Percentiles rank a stretch among this genome's conserved stretches.
Evolutionary conservation across 2,888 invertebrate genomes (phyloP).

Genomic region (Andrena haemorrhoa): DNA sequence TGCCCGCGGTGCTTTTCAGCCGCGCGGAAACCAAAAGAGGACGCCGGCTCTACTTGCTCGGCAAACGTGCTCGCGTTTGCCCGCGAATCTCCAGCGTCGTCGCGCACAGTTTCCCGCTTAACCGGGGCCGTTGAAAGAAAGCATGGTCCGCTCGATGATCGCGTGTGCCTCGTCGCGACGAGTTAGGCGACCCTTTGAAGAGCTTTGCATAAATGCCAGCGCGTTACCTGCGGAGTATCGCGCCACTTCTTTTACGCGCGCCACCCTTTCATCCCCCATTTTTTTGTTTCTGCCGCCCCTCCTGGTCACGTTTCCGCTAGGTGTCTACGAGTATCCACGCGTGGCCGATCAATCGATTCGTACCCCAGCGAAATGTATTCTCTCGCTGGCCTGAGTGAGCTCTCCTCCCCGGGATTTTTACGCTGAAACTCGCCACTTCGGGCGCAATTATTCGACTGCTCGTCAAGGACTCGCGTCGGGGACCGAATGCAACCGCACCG

Average conservation of each 20-base stretch:
- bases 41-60: neutral
- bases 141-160: neutral
- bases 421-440: constrained; percentile 29
- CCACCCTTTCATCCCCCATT: neutral
- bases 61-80: neutral
- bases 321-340: constrained; percentile 24
- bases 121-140: neutral
- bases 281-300: neutral
- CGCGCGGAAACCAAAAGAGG: neutral
- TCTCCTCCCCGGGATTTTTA: constrained; percentile 22
- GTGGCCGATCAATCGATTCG: constrained; percentile 37
- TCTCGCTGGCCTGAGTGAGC: neutral
- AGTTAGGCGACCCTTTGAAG: constrained; percentile 5
- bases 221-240: neutral
- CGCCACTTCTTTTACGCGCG: neutral
- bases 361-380: constrained; percentile 26
- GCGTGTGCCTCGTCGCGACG: too few species aligned
- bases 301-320: neutral
- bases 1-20: neutral
- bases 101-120: neutral
- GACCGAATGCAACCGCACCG: neutral
- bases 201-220: neutral
- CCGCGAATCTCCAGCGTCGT: neutral
- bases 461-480: constrained; percentile 1
- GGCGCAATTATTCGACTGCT: constrained; percentile 19